phyloP scores from a whole-genome alignment of 2,113 vertebrate species.

The Prolemur simus region DNA sequence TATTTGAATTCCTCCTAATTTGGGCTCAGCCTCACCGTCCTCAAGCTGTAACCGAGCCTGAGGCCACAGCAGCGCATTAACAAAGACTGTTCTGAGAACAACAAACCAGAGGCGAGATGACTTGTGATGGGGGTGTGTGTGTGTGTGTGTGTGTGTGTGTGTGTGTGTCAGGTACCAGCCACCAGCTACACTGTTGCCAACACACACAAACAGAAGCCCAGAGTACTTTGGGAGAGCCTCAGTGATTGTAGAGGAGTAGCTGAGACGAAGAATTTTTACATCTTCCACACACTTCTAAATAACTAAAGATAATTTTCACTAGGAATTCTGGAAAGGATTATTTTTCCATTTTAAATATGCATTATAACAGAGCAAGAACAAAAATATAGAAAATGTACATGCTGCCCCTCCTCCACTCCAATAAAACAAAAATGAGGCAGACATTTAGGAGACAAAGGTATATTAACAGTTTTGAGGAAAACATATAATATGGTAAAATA shows the following conservation, averaged over 20 bases:
- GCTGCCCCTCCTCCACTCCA: background rate
- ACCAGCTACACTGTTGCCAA: background rate
- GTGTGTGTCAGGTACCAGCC: background rate
- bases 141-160: accelerated
- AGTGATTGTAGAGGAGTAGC: accelerated
- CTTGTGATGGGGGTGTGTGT: no score
- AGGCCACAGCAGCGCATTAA: accelerated
- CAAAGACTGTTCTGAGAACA: background rate
- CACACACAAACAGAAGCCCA: background rate
- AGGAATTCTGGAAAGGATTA: background rate
- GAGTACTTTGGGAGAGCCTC: background rate
- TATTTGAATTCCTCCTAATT: background rate
- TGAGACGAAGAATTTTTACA: background rate
- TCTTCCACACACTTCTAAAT: background rate
- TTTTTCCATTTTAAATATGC: background rate
- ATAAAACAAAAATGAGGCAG: background rate
- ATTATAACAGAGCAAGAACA: background rate
- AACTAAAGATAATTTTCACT: background rate
- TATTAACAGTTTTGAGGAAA: background rate
- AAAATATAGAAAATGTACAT: background rate
- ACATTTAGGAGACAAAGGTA: background rate
- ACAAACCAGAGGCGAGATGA: background rate
- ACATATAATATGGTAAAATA: background rate
- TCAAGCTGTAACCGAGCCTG: background rate
- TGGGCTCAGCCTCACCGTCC: background rate